phyloP scores from a whole-genome alignment of 2,113 vertebrate genomes.

The Pteropus alecto region DNA sequence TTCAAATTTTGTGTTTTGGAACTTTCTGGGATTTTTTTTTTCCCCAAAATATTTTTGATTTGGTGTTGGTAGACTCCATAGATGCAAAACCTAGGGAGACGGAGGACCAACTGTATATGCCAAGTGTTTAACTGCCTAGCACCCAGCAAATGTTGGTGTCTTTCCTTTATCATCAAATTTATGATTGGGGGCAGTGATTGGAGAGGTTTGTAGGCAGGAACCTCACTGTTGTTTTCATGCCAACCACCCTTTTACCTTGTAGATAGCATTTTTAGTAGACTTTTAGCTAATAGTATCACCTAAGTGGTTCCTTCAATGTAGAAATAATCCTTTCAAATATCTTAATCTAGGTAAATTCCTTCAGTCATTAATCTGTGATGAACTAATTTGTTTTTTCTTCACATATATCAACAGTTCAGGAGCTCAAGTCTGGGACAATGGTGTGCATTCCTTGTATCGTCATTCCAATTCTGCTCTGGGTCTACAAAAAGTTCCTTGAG shows the following conservation, averaged over 20 bases:
- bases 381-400: neutral
- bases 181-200: neutral
- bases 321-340: neutral
- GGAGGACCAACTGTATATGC: neutral
- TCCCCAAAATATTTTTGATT: neutral
- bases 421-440: slow-evolving; percentile 81
- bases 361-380: neutral
- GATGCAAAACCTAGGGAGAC: neutral
- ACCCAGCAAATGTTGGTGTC: neutral
- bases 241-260: neutral
- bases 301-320: neutral
- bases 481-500: slow-evolving; percentile 98
- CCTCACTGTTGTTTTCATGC: neutral
- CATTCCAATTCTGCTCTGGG: slow-evolving; percentile 95
- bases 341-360: neutral
- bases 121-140: neutral
- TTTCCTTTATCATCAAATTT: neutral
- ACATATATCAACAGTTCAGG: neutral
- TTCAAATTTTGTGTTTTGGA: neutral
- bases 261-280: neutral
- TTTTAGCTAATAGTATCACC: neutral
- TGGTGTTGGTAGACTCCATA: neutral
- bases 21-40: neutral
- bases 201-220: neutral
- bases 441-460: slow-evolving; percentile 99